These are phyloP conservation scores for Erpetoichthys calabaricus DNA, from an alignment of 2,797 vertebrate species.

Conservation along the genomic window DNA sequence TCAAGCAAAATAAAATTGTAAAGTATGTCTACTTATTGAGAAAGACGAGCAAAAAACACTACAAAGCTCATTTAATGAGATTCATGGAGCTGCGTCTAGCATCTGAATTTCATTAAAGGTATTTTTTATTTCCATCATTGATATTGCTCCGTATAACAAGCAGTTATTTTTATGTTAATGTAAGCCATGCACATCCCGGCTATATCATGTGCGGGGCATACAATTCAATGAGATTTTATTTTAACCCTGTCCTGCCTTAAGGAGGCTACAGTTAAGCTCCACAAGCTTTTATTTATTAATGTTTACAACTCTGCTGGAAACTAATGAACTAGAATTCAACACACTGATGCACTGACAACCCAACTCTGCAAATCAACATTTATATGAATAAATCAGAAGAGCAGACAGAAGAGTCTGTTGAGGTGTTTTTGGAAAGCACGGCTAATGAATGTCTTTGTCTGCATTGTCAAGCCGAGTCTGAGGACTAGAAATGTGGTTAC, in stretches of 20 bases:
- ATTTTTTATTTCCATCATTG: slow-evolving; percentile 61
- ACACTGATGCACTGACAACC: too few species aligned
- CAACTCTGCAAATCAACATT: too few species aligned
- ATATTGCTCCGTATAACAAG: slow-evolving; percentile 64
- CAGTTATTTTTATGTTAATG: slow-evolving; percentile 60
- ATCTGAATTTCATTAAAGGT: slow-evolving; percentile 69
- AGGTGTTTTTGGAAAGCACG: too few species aligned
- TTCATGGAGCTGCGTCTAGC: slow-evolving; percentile 48
- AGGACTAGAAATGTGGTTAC: too few species aligned
- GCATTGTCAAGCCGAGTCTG: too few species aligned
- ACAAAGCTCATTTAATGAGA: slow-evolving; percentile 69
- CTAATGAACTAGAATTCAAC: too few species aligned
- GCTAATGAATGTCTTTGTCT: too few species aligned
- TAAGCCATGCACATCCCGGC: slow-evolving; percentile 13
- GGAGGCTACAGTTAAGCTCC: slow-evolving; percentile 20
- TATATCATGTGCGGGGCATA: slow-evolving; percentile 30
- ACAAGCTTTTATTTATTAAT: slow-evolving; percentile 7
- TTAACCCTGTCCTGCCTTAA: slow-evolving; percentile 48
- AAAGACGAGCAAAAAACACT: slow-evolving; percentile 28
- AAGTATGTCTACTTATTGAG: slow-evolving; percentile 33
- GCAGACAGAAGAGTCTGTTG: too few species aligned
- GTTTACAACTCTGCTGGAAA: slow-evolving; percentile 14
- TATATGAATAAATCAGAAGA: too few species aligned
- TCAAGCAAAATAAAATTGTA: slow-evolving; percentile 40
- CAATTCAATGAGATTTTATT: slow-evolving; percentile 58